Evolutionary conservation across 2,888 invertebrate species (phyloP).

Genomic region (Ophonus ardosiacus): DNA sequence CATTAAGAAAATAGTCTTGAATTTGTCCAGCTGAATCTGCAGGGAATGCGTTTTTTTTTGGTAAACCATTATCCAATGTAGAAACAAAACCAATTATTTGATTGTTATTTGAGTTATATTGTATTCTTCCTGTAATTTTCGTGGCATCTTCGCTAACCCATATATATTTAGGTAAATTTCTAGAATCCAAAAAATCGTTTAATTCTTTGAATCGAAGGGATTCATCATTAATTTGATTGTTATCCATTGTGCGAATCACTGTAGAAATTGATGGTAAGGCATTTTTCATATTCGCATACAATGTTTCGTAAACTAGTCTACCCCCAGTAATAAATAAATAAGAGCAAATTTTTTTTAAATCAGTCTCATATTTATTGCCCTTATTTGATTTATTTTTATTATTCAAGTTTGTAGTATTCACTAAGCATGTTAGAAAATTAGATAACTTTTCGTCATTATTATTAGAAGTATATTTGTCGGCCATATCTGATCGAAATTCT

Average conservation of each 20-base stretch:
- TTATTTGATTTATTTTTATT: neutral
- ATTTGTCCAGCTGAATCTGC: constrained; percentile 59
- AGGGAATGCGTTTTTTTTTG: neutral
- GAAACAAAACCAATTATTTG: constrained; percentile 67
- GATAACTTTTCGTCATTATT: constrained; percentile 2
- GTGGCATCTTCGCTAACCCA: constrained; percentile 68
- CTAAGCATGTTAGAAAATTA: neutral
- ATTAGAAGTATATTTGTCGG: neutral
- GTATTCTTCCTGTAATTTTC: constrained; percentile 65
- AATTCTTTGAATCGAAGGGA: neutral
- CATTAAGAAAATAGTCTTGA: constrained; percentile 56
- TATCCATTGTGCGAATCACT: neutral
- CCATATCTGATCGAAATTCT: constrained; percentile 10
- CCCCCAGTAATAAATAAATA: constrained; percentile 42
- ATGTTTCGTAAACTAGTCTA: constrained; percentile 41
- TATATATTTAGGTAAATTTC: constrained; percentile 54
- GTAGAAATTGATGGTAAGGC: constrained; percentile 22
- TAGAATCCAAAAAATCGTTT: constrained; percentile 33
- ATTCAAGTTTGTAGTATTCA: constrained; percentile 1
- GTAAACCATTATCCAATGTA: constrained; percentile 65
- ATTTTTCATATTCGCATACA: constrained; percentile 35
- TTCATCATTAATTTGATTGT: neutral
- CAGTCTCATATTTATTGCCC: neutral
- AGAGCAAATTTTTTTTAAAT: neutral
- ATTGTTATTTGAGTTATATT: constrained; percentile 66